A percentile compares a stretch with the other conserved stretches of the same genome.
Conservation (phyloP, 2,888 invertebrate species). For the Lissocephala sabroskyi region DNA sequence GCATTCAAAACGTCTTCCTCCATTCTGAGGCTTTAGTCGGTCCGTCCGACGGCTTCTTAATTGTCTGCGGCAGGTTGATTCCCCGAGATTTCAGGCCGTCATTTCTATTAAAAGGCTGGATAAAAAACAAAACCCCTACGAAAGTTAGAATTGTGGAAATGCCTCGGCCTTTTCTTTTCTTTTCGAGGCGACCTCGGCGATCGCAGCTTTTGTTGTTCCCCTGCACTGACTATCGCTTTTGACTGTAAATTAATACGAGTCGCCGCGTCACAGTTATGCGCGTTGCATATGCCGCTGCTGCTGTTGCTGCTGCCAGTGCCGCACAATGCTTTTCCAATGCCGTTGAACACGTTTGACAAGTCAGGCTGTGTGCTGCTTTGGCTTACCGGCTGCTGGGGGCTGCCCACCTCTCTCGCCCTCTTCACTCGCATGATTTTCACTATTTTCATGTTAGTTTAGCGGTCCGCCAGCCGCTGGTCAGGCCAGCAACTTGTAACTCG, state of each 20-base stretch:
- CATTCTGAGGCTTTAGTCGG: slow-evolving; percentile 65
- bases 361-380: slow-evolving; percentile 29
- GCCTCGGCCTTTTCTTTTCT: slow-evolving; percentile 10
- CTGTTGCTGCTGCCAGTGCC: slow-evolving; percentile 28
- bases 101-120: slow-evolving; percentile 28
- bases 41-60: slow-evolving; percentile 10
- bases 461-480: slow-evolving; percentile 8
- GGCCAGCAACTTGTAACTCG: slow-evolving; percentile 2
- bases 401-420: slow-evolving; percentile 5
- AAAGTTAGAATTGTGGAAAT: slow-evolving; percentile 11
- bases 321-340: slow-evolving; percentile 55
- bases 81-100: slow-evolving; percentile 10
- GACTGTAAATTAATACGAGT: slow-evolving; percentile 48
- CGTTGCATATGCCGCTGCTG: slow-evolving; percentile 17
- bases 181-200: slow-evolving; percentile 21
- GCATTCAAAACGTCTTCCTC: slow-evolving; percentile 76
- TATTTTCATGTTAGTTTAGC: slow-evolving; percentile 57
- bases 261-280: slow-evolving; percentile 41
- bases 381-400: slow-evolving; percentile 4
- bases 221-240: slow-evolving; percentile 7
- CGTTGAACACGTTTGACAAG: slow-evolving; percentile 61
- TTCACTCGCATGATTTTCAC: slow-evolving; percentile 59
- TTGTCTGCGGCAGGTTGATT: slow-evolving; percentile 15
- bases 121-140: not conserved
- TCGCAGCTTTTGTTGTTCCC: slow-evolving; percentile 3